Base-by-base conservation (phyloP, 2,797 vertebrate species). In the Acrossocheilus fasciatus region DNA sequence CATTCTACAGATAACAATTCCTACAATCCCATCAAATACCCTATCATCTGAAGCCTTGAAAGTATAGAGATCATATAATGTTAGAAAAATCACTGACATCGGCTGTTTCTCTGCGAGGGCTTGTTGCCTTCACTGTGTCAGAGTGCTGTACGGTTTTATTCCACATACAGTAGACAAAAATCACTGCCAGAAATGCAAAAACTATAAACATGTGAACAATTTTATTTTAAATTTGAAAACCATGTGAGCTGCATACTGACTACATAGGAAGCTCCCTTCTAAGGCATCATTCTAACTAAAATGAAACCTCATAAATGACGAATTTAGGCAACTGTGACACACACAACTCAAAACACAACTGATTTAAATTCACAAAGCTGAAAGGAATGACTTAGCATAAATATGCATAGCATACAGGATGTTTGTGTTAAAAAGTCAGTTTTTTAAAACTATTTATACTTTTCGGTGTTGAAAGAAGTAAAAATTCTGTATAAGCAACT, bases 21-120 rank as follows among this genome's bases (percentile, higher is more conserved):
- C 66, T 47, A 73, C 57, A 86, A 66, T 50, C 18, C 57, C 30
- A 81, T 81, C 57, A 81, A 75, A 86, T 43, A 81, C 57, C n/a
- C 70, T 20, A 52, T 43, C 59, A 75, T 81, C 69, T 43, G 26
- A 66, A 75, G 78, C 78, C 34, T 68, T 66, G 78, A 75, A 86
- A 66, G 54, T 66, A 73, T 47, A 64, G 69, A 41, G 59, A 81
- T 73, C 41, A 36, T 72, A 39, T 70, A 85, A 43, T 30, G n/a
- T 59, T 18, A 45, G 75, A 79, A 79, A 79, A 78, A 68, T 76
- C 72, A 50, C 73, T 54, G n/a, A 69, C 75, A 57, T 52, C 79
- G 75, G 36, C 50, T 50, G 50, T 78, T 72, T 72, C 75, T 85
- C 39, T 59, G 23, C 52, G 7, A 17, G n/a, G 39, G 62, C 30